Evolutionary conservation across 1,140 invertebrate genomes (phyloP).

Genomic region (Aphaenogaster floridana): DNA sequence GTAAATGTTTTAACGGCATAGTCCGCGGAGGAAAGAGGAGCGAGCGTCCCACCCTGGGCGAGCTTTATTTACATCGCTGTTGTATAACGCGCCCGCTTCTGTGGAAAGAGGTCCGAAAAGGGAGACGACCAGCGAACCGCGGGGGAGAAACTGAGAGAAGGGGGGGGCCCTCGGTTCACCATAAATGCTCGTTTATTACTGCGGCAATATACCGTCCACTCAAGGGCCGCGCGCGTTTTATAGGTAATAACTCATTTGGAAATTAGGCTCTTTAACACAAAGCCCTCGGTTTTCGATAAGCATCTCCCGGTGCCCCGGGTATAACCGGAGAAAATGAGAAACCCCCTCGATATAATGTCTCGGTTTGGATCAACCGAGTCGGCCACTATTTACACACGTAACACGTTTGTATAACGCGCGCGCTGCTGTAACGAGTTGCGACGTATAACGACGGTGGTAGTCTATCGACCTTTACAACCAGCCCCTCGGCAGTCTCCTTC

Average conservation of each 20-base stretch:
- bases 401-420: constrained; percentile 41
- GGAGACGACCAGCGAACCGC: constrained; percentile 18
- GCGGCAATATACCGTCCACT: constrained; percentile 82
- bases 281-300: constrained; percentile 80
- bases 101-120: constrained; percentile 38
- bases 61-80: constrained; percentile 73
- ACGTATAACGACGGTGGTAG: constrained; percentile 6
- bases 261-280: constrained; percentile 83
- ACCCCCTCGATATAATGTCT: constrained; percentile 55
- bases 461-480: constrained; percentile 54
- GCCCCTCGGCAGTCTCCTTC: background rate
- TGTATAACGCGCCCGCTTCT: constrained; percentile 58
- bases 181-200: constrained; percentile 85
- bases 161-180: constrained; percentile 71
- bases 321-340: constrained; percentile 65
- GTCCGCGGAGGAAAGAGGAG: constrained; percentile 57
- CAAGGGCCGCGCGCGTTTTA: constrained; percentile 81
- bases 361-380: constrained; percentile 38
- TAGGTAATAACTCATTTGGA: constrained; percentile 84
- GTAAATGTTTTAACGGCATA: constrained; percentile 66
- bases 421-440: background rate
- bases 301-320: constrained; percentile 62
- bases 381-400: constrained; percentile 57
- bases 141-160: background rate
- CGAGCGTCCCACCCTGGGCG: constrained; percentile 40